These are phyloP conservation scores for Crenichthys baileyi DNA, from an alignment of 2,797 vertebrate genomes.

Conservation along the genomic window DNA sequence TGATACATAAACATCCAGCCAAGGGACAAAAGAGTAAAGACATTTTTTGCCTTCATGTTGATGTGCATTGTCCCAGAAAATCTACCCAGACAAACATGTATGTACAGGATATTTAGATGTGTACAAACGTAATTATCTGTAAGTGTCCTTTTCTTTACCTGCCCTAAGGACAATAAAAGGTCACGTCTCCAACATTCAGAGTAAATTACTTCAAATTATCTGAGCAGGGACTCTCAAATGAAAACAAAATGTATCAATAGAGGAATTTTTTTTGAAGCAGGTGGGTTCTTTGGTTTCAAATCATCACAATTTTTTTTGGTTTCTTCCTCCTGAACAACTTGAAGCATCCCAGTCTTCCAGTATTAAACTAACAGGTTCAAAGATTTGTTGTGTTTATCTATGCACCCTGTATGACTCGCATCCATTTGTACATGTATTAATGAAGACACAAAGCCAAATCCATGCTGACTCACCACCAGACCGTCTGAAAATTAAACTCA, in stretches of 20 bases:
- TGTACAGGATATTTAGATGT: not conserved
- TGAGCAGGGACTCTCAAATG: not conserved
- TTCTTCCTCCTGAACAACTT: slow-evolving; percentile 92
- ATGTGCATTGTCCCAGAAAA: not conserved
- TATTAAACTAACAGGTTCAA: slow-evolving; percentile 51
- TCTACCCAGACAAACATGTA: not conserved
- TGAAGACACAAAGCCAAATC: slow-evolving; percentile 38
- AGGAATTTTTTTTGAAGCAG: not conserved
- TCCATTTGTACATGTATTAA: slow-evolving; percentile 15
- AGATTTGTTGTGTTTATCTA: slow-evolving; percentile 48
- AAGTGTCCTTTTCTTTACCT: not conserved
- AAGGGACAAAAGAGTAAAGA: not conserved
- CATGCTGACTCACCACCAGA: slow-evolving; percentile 19
- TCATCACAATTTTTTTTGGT: slow-evolving; percentile 35
- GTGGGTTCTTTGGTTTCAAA: not conserved
- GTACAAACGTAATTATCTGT: not conserved
- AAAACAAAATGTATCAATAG: not conserved
- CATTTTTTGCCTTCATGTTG: not conserved
- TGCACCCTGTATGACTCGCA: slow-evolving; percentile 72
- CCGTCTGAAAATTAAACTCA: slow-evolving; percentile 7
- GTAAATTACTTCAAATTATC: not conserved
- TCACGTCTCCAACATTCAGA: not conserved
- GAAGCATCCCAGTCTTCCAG: slow-evolving; percentile 89
- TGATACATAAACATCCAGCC: not conserved
- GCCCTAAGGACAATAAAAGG: not conserved